Evolutionary conservation across 2,113 vertebrate genomes (phyloP).

Genomic region (Ceratotherium simum): DNA sequence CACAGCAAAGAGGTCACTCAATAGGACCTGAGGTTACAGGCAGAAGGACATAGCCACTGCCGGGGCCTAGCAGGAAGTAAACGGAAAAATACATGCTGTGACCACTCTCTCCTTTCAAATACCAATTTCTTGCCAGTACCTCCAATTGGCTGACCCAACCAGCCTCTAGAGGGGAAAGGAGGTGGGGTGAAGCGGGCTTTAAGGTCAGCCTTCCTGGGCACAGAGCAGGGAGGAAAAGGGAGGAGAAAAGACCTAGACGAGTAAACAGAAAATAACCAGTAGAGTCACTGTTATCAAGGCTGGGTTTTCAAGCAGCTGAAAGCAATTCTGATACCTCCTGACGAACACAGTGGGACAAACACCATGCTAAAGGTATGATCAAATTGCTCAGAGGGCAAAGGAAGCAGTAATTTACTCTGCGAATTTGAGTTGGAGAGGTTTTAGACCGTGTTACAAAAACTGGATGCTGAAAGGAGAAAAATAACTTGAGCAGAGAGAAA

Average conservation of each 20-base stretch:
- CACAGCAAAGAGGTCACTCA: neutral
- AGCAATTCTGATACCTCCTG: neutral
- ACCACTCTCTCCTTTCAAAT: neutral
- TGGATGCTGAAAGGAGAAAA: neutral
- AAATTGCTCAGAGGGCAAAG: neutral
- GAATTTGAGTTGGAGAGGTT: neutral
- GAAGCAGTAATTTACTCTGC: neutral
- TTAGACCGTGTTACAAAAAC: neutral
- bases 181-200: neutral
- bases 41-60: neutral
- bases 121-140: neutral
- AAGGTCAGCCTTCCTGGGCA: neutral
- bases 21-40: neutral
- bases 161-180: neutral
- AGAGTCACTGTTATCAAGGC: neutral
- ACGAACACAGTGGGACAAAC: neutral
- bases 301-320: neutral
- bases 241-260: neutral
- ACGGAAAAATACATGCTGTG: rapidly evolving
- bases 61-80: neutral
- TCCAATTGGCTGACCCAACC: neutral
- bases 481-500: neutral
- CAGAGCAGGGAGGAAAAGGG: neutral
- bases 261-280: neutral
- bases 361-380: neutral